A percentile compares a stretch with the other conserved stretches of the same genome.
Evolutionary conservation across 2,888 invertebrate genomes (phyloP).

Genomic region (Nomada lathburiana): DNA sequence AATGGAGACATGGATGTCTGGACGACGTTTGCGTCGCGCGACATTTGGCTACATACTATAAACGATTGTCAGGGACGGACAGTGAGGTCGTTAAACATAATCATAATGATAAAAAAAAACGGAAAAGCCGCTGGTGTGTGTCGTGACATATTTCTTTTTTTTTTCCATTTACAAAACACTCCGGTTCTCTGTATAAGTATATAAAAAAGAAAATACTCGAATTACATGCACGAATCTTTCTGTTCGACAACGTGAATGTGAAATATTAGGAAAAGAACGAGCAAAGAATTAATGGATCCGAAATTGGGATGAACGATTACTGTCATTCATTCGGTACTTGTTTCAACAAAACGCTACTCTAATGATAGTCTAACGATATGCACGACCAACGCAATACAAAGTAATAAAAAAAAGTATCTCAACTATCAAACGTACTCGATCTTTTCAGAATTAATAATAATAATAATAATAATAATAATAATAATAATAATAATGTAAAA

Average conservation of each 20-base stretch:
- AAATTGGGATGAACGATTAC: background rate
- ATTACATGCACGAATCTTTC: background rate
- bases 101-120: constrained; percentile 13
- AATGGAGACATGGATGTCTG: background rate
- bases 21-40: constrained; percentile 19
- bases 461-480: constrained; percentile 3
- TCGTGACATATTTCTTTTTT: background rate
- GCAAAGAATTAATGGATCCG: constrained; percentile 6
- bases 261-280: background rate
- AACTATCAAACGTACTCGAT: constrained; percentile 38
- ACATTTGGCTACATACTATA: constrained; percentile 51
- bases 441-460: constrained; percentile 14
- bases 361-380: constrained; percentile 25
- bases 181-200: constrained; percentile 15
- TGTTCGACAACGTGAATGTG: background rate
- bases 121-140: constrained; percentile 2
- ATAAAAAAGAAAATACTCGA: background rate
- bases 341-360: constrained; percentile 38
- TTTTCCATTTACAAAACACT: background rate
- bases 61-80: constrained; percentile 73
- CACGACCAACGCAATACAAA: constrained; percentile 45
- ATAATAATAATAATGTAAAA: constrained; percentile 26
- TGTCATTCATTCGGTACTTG: background rate
- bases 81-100: constrained; percentile 60
- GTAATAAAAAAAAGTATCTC: constrained; percentile 39